Conservation (phyloP, 2,797 vertebrate species). For the Gymnodraco acuticeps region DNA sequence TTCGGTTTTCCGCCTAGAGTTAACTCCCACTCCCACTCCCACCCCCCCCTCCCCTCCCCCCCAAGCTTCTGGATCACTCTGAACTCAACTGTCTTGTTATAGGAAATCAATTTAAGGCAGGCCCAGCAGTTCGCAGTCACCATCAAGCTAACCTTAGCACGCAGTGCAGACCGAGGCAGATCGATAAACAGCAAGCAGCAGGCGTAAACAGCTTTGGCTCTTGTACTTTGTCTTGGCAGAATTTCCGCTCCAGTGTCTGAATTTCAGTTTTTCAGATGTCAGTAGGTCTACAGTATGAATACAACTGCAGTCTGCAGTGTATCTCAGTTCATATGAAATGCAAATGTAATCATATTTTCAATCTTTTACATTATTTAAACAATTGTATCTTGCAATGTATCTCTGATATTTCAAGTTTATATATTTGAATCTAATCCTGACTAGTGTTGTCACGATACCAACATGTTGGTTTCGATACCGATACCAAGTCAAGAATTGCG, state of each 20-base stretch:
- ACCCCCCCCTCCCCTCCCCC: neutral
- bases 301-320: neutral
- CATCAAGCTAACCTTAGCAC: constrained; percentile 15
- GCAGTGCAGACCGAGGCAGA: constrained; percentile 9
- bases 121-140: constrained; percentile 27
- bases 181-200: constrained; percentile 31
- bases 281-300: neutral
- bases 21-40: too few relatives aligned
- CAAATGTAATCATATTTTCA: neutral
- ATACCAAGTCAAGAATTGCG: too few relatives aligned
- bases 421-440: neutral
- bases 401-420: neutral
- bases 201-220: constrained; percentile 12
- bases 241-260: neutral
- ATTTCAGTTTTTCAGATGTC: neutral
- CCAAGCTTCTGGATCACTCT: constrained; percentile 18
- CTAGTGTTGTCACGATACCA: too few relatives aligned
- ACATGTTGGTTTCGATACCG: too few relatives aligned
- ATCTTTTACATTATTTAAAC: neutral
- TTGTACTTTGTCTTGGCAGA: constrained; percentile 1
- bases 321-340: neutral
- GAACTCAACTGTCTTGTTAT: constrained; percentile 25
- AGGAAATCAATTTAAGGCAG: constrained; percentile 44
- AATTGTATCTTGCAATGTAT: too few relatives aligned
- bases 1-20: constrained; percentile 11